Base-by-base conservation (phyloP, 2,888 invertebrate species). In the Nycteola revayana region DNA sequence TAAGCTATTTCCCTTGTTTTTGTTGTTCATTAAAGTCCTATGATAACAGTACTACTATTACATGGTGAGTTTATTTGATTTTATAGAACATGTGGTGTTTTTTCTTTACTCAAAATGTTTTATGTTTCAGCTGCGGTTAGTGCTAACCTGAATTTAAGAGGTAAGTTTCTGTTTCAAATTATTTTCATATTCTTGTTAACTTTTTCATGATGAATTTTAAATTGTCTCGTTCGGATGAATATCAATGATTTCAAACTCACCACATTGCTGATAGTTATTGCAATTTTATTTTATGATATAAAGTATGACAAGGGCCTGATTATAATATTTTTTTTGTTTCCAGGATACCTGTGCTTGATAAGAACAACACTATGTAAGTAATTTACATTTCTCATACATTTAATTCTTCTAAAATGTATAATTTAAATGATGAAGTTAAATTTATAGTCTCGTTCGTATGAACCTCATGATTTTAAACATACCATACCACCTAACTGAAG, bases 181-280 rank as follows among this genome's bases (percentile, higher is more conserved):
- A 10, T 20, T 17, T n/a, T n/a, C 8, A 36, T 36, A 33, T 37
- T 44, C 18, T 18, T 18, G 18, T 6, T 25, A 20, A 14, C 5
- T 28, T 14, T 20, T 23, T 3, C 1, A 49, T 80, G 80, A 82
- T 82, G 82, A 77, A 59, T 66, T 47, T 32, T 44, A 42, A 62
- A 58, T 71, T 71, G 83, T 82, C 83, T 83, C 80, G 81, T 83
- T 82, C 80, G 79, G 71, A 83, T 83, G 82, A 83, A 60, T 36
- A 42, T 51, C 30, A 32, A 46, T 83, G 82, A 81, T 83, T 82
- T 67, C 27, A 75, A 69, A 52, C 25, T 45, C 74, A 77, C 76
- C 77, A 55, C 58, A 37, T 43, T 27, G 54, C 63, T 64, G 60
- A 60, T 36, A 22, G n/a, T 18, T 18, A 18, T 18, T 18, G 6